Base-by-base conservation (phyloP, 2,113 vertebrate species). In the Gambusia affinis region DNA sequence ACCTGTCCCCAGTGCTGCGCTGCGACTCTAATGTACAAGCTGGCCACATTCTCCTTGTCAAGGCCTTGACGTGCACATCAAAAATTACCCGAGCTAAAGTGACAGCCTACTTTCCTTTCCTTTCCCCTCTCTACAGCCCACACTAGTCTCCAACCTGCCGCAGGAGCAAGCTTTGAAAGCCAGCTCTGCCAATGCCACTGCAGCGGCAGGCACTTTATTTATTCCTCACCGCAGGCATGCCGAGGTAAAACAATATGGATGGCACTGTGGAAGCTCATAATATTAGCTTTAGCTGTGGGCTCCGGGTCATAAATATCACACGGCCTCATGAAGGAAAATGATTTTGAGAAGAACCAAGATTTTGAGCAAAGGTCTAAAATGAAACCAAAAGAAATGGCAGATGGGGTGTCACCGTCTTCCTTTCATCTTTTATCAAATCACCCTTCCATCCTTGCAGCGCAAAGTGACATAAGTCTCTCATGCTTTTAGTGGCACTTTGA, bases 61-160 rank as follows among this genome's bases (percentile, higher is more conserved):
- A 81, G 94, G 94, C 95, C 93, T 94, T 95, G 96, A 96, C 95
- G 95, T 94, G 93, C 93, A 95, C 82, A 92, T 97, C 96, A 95
- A 93, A 94, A 95, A 96, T 96, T 94, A 96, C 93, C 95, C 95
- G 95, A 96, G 94, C 96, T 93, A 93, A 91, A 95, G 95, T 97
- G 96, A 97, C 96, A 97, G 90, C 75, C 68, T 69, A 82, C 76
- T 79, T 83, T 75, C 84, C 82, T 75, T 33, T 33, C 33, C 33
- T 11, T 10, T 72, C 83, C 66, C 80, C 75, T 75, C 74, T 60
- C 68, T 77, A 77, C 82, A 82, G 76, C 79, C 70, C 1, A 67
- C 73, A 75, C 70, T 42, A 33, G 93, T 94, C 72, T 82, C 82
- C 95, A 94, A 90, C 92, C 84, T 81, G 79, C 84, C 72, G 37